Evolutionary conservation across 2,888 invertebrate genomes (phyloP).

Genomic region (Thereva unica): DNA sequence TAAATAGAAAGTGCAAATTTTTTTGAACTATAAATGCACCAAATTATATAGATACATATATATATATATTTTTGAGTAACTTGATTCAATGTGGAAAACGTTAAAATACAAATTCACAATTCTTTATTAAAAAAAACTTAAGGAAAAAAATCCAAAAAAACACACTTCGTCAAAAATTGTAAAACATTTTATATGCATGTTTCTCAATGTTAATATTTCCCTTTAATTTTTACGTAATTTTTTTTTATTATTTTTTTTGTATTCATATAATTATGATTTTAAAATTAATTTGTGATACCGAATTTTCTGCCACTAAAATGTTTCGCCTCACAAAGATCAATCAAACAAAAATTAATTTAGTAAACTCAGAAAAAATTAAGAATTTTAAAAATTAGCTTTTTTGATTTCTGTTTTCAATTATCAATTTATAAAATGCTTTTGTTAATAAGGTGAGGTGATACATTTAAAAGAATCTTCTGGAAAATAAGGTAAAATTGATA

Average conservation of each 20-base stretch:
- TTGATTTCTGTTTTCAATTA: slow-evolving; percentile 6
- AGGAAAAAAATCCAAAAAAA: slow-evolving; percentile 43
- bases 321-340: slow-evolving; percentile 56
- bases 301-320: slow-evolving; percentile 55
- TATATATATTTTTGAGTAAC: slow-evolving; percentile 5
- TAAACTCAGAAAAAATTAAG: not conserved
- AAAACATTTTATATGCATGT: slow-evolving; percentile 52
- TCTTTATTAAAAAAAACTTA: slow-evolving; percentile 23
- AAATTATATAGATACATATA: no score
- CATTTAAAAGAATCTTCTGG: slow-evolving; percentile 55
- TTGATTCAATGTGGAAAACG: slow-evolving; percentile 16
- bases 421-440: not conserved
- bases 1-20: slow-evolving; percentile 8
- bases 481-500: slow-evolving; percentile 57
- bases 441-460: slow-evolving; percentile 55
- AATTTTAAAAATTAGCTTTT: not conserved
- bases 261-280: slow-evolving; percentile 37
- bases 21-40: slow-evolving; percentile 24
- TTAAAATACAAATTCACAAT: slow-evolving; percentile 11
- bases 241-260: slow-evolving; percentile 44
- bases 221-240: slow-evolving; percentile 38
- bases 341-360: slow-evolving; percentile 36
- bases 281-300: slow-evolving; percentile 55
- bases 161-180: slow-evolving; percentile 56
- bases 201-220: slow-evolving; percentile 58